A percentile compares a stretch with the other conserved stretches of the same genome.
These are phyloP conservation scores for Phaonia tiefii DNA, from an alignment of 2,888 invertebrate genomes.

Conservation along the genomic window DNA sequence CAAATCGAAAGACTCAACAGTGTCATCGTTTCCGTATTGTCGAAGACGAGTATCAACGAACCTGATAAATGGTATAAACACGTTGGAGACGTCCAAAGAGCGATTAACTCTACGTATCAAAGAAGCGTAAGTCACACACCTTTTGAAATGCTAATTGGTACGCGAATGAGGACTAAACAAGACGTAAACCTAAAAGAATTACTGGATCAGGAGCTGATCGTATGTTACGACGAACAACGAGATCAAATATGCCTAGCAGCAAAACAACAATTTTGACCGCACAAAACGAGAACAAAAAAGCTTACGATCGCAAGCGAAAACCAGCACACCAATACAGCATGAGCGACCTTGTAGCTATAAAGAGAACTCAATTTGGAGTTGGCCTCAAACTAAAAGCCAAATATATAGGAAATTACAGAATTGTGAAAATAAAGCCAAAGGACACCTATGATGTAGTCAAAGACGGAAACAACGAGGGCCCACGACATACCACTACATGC, in stretches of 20 bases:
- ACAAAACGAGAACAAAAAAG: constrained; percentile 45
- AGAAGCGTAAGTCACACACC: constrained; percentile 61
- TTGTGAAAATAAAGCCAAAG: constrained; percentile 30
- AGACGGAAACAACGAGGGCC: too few relatives aligned
- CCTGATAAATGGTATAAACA: constrained; percentile 60
- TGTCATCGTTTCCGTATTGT: constrained; percentile 47
- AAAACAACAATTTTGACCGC: too few relatives aligned
- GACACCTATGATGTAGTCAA: too few relatives aligned
- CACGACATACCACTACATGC: too few relatives aligned
- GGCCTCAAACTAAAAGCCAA: constrained; percentile 39
- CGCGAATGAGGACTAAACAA: constrained; percentile 54
- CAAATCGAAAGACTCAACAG: too few relatives aligned
- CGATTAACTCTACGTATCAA: constrained; percentile 57
- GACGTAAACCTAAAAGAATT: constrained; percentile 45
- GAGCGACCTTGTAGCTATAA: too few relatives aligned
- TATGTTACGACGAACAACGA: constrained; percentile 45
- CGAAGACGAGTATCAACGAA: constrained; percentile 55
- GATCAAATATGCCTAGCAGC: constrained; percentile 24
- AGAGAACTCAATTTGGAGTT: too few relatives aligned
- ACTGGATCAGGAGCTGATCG: constrained; percentile 49
- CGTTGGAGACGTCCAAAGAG: constrained; percentile 49
- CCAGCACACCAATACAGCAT: too few relatives aligned
- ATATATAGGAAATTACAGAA: constrained; percentile 39
- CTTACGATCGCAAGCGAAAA: too few relatives aligned
- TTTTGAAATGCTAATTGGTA: constrained; percentile 56